phyloP scores from a whole-genome alignment of 2,113 vertebrate species.

The Ceuthmochares aereus region DNA sequence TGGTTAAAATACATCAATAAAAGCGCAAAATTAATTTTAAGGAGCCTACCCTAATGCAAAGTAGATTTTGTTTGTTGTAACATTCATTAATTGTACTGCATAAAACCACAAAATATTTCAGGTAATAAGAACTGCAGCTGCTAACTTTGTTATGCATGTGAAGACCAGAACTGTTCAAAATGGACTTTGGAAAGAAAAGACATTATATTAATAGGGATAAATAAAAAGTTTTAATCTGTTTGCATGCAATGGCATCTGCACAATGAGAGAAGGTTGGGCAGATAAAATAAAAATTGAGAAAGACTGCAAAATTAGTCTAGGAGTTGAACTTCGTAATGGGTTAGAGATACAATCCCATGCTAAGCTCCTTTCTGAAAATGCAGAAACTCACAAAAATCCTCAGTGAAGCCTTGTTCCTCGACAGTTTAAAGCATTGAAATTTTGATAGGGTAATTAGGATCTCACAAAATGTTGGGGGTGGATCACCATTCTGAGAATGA shows the following conservation, averaged over 20 bases:
- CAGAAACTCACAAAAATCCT: not conserved
- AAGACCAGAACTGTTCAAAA: not conserved
- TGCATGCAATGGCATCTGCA: not conserved
- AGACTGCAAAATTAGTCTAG: not conserved
- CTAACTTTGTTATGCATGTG: not conserved
- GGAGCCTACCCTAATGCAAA: not conserved
- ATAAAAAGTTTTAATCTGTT: not conserved
- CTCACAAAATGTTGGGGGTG: fast-evolving
- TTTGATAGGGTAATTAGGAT: not conserved
- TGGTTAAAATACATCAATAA: not conserved
- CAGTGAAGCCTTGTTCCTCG: not conserved
- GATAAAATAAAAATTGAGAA: not conserved
- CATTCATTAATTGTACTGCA: not conserved
- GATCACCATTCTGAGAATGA: fast-evolving
- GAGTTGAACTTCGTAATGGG: fast-evolving
- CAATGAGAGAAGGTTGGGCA: not conserved
- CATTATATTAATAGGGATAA: not conserved
- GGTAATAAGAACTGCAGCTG: not conserved
- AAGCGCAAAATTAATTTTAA: not conserved
- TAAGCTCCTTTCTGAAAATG: not conserved
- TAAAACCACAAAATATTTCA: not conserved
- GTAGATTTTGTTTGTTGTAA: not conserved
- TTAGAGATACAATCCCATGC: fast-evolving
- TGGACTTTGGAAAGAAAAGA: not conserved
- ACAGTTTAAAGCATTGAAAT: fast-evolving